Percentiles rank a stretch among this genome's conserved stretches.
These are phyloP conservation scores for Atractosteus spatula DNA, from an alignment of 2,113 vertebrate species.

Conservation along the genomic window DNA sequence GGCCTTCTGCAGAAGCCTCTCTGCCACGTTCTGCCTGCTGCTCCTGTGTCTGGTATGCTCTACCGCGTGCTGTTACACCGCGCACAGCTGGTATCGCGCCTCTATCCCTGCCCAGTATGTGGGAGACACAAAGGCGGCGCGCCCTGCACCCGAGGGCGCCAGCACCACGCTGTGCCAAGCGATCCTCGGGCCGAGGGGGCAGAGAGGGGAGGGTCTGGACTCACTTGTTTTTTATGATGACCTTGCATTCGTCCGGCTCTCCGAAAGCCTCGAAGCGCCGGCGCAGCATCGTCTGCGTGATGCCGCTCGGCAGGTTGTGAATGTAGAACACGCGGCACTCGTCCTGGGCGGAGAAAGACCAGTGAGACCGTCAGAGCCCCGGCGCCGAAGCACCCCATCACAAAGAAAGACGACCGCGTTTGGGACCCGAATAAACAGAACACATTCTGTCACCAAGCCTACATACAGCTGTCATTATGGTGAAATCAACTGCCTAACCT, in stretches of 20 bases:
- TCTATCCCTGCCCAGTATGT: too few relatives aligned
- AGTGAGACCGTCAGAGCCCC: conserved; percentile 47
- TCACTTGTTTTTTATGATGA: conserved; percentile 81
- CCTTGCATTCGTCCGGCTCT: conserved; percentile 86
- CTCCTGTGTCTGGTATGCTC: too few relatives aligned
- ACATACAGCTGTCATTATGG: too few relatives aligned
- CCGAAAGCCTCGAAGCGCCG: conserved; percentile 91
- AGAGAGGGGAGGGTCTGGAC: conserved; percentile 19
- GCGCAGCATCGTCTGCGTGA: conserved; percentile 88
- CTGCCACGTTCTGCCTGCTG: too few relatives aligned
- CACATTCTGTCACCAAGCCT: neutral
- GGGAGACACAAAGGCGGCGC: too few relatives aligned
- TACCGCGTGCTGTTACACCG: too few relatives aligned
- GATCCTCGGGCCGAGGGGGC: neutral
- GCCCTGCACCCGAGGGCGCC: too few relatives aligned
- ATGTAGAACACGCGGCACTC: conserved; percentile 92
- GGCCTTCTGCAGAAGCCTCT: too few relatives aligned
- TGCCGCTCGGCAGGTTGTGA: conserved; percentile 85
- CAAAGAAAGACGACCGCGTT: too few relatives aligned
- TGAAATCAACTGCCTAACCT: too few relatives aligned
- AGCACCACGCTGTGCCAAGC: neutral
- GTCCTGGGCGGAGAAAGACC: conserved; percentile 69
- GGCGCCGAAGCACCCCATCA: too few relatives aligned
- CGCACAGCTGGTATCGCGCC: too few relatives aligned
- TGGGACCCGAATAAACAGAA: conserved; percentile 7